phyloP scores from a whole-genome alignment of 2,113 vertebrate species.

The Microtus richardsoni region DNA sequence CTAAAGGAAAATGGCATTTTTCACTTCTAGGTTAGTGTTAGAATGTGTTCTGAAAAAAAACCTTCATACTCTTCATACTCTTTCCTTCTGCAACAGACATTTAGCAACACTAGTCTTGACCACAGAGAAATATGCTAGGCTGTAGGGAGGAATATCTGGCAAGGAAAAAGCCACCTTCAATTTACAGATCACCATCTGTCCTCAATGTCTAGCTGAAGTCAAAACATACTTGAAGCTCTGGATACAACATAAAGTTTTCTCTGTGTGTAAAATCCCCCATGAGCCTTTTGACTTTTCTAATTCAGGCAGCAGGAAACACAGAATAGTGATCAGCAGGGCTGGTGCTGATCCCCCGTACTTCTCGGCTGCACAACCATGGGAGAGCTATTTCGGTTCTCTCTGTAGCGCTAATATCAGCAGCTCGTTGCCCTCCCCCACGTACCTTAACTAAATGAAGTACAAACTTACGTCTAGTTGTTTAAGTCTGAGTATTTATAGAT shows the following conservation, averaged over 20 bases:
- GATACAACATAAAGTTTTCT: background rate
- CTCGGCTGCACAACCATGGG: background rate
- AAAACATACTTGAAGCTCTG: background rate
- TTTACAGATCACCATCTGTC: background rate
- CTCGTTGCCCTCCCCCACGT: background rate
- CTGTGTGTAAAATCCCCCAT: background rate
- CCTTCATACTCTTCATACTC: background rate
- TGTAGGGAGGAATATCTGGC: background rate
- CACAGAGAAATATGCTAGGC: background rate
- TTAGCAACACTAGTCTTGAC: background rate
- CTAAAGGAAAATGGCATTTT: background rate
- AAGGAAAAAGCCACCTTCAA: background rate
- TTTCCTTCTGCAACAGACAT: background rate
- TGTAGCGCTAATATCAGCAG: background rate
- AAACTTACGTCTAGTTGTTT: background rate
- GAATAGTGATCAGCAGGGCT: background rate
- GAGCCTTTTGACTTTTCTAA: background rate
- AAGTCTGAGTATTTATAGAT: background rate
- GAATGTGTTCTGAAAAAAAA: background rate
- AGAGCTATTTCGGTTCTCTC: background rate
- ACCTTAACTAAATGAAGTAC: background rate
- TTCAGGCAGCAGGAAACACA: background rate
- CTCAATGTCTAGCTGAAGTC: background rate
- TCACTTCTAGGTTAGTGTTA: background rate
- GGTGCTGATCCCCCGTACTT: accelerated